Base-by-base conservation (phyloP, 1,140 invertebrate genomes). In the Alviniconcha marisindica region DNA sequence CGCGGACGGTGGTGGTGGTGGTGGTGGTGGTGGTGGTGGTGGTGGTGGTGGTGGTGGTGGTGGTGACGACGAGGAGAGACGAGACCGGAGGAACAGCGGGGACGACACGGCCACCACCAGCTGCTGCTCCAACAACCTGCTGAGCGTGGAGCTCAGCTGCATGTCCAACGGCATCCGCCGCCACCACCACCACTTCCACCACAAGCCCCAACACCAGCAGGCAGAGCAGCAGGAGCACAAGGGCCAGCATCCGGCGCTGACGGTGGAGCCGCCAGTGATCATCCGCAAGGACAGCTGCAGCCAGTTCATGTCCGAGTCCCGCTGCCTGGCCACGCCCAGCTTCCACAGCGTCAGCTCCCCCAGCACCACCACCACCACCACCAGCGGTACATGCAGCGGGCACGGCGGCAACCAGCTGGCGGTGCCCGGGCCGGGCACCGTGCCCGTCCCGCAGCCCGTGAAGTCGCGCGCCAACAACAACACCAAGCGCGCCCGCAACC, bases 381-480 rank as follows among this genome's bases (percentile, higher is more conserved):
- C 4, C 42, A 15, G 4, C 42, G 10, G 28, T 28, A 51, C 24
- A 2, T 31, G 33, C 81, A 15, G 87, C 86, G 21, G 66, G 36
- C 38, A 42, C 15, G 51, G 77, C 81, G 36, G 80, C 80, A 28
- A 86, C 77, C 71, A 83, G 63, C 42, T 85, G 40, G 82, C 83
- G 33, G 87, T 87, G 33, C 86, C 86, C 51, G 81, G 85, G 71
- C 86, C 77, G 44, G 73, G 80, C 18, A 21, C 40, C 36, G 80
- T 73, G 36, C 76, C 31, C 42, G 80, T 28, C 71, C 85, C 51
- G 18, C 69, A 85, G 84, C 84, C 79, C 81, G 71, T 33, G 71
- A 83, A 87, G 63, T 85, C 77, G 79, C 80, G 66, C 83, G 80
- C 87, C 76, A 89, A 89, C 78, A 89, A 89, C 77, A 84, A 87